Conservation (phyloP, 2,113 vertebrate species). For the Enhydra lutris region DNA sequence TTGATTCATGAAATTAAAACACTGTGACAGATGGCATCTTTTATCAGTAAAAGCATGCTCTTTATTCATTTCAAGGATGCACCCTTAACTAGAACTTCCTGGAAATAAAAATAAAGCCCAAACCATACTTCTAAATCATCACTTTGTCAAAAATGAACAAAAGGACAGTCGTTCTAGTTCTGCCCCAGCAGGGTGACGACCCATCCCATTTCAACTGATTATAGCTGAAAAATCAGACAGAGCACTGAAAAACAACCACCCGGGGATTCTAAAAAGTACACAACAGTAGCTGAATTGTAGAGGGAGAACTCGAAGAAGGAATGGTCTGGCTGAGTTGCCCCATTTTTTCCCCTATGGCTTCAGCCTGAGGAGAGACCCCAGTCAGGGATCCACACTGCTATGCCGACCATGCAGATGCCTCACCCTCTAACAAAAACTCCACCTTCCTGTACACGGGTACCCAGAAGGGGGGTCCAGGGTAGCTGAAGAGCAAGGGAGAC, state of each 20-base stretch:
- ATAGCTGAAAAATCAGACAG: neutral
- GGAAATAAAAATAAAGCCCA: neutral
- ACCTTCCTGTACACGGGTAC: neutral
- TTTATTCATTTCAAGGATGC: neutral
- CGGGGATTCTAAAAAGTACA: neutral
- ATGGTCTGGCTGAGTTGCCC: neutral
- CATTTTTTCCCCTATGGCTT: neutral
- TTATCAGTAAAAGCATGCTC: neutral
- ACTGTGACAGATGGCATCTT: neutral
- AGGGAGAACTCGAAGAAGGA: neutral
- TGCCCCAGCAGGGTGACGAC: no score
- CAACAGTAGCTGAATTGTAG: neutral
- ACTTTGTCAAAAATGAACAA: neutral
- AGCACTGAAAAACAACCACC: neutral
- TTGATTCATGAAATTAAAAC: neutral
- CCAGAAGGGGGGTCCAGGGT: neutral
- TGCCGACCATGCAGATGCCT: neutral
- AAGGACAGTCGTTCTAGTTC: neutral
- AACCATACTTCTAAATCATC: neutral
- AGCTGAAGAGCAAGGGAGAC: neutral
- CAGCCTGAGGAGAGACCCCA: neutral
- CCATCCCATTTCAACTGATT: neutral
- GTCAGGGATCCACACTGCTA: neutral
- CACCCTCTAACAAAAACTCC: neutral
- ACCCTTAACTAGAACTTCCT: neutral